Base-by-base conservation (phyloP, 2,888 invertebrate genomes). In the Acrobasis suavella region DNA sequence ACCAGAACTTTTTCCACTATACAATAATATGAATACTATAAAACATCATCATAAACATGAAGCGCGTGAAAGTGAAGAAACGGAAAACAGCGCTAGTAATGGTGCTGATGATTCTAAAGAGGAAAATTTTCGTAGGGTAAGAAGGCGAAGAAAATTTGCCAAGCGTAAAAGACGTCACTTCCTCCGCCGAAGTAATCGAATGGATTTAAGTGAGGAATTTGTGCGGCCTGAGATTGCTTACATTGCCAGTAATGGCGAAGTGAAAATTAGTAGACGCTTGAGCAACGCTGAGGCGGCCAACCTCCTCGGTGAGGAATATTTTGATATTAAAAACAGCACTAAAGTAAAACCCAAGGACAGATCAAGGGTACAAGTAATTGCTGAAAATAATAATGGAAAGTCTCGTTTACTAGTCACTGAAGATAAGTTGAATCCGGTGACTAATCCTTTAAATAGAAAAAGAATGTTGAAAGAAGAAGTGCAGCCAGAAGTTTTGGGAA, bases 181-280 rank as follows among this genome's bases (percentile, higher is more conserved):
- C 32, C 49, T 50, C n/a, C 32, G 50, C 9, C 50, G 32, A 22
- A 2, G 12, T 49, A n/a, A 46, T 16, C 46, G 32, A n/a, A 22
- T 32, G 12, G 38, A 39, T 39, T 15, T 17, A 16, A 14, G 17
- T 42, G 9, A 39, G 9, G 42, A 42, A 8, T 56, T 56, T 56
- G 56, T 56, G 17, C 12, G 46, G 8, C 46, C 56, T 9, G 56
- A 56, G 22, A 42, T 81, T 15, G 72, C 70, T 17, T 81, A 79
- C 46, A 46, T 75, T 37, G 67, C 74, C 38, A 65, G 64, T 63
- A 65, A 80, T 56, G 81, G 81, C 14, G 56, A 56, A 56, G 56
- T 56, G 0, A 56, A 56, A 56, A 17, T 56, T n/a, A 56, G 56
- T 2, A 56, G 56, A 42, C 56, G 16, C 8, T 10, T 56, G 17